A percentile compares a stretch with the other conserved stretches of the same genome.
phyloP scores from a whole-genome alignment of 1,140 invertebrate species.

The Hetaerina americana region DNA sequence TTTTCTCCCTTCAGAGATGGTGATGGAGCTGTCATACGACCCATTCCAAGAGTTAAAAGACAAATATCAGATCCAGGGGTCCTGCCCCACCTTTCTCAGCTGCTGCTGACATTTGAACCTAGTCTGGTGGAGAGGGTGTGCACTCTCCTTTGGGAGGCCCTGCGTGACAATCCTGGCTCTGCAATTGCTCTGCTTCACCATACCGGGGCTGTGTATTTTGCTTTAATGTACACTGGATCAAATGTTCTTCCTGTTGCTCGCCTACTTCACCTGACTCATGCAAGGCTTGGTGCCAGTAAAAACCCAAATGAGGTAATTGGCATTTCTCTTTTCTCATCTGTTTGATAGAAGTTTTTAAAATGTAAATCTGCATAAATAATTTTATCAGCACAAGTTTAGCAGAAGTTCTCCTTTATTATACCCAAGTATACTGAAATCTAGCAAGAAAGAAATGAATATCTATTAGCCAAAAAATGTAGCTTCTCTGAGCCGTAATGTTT shows the following conservation, averaged over 20 bases:
- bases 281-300: constrained; percentile 44
- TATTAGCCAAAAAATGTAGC: too few species aligned
- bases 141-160: constrained; percentile 69
- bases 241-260: constrained; percentile 91
- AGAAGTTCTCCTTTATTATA: too few species aligned
- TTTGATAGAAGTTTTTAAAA: too few species aligned
- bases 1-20: constrained; percentile 45
- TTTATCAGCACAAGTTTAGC: too few species aligned
- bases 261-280: constrained; percentile 88
- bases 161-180: constrained; percentile 78
- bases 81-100: constrained; percentile 90
- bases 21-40: constrained; percentile 86
- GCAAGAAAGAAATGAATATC: too few species aligned
- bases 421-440: too few species aligned
- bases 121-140: constrained; percentile 87
- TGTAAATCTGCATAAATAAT: too few species aligned
- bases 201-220: constrained; percentile 96
- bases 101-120: constrained; percentile 95
- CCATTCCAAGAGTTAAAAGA: constrained; percentile 82
- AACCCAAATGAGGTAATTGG: not conserved
- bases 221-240: constrained; percentile 98
- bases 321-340: too few species aligned
- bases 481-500: too few species aligned
- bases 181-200: constrained; percentile 86
- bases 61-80: constrained; percentile 76